phyloP scores from a whole-genome alignment of 2,797 vertebrate genomes.

The Phoeniculus purpureus region DNA sequence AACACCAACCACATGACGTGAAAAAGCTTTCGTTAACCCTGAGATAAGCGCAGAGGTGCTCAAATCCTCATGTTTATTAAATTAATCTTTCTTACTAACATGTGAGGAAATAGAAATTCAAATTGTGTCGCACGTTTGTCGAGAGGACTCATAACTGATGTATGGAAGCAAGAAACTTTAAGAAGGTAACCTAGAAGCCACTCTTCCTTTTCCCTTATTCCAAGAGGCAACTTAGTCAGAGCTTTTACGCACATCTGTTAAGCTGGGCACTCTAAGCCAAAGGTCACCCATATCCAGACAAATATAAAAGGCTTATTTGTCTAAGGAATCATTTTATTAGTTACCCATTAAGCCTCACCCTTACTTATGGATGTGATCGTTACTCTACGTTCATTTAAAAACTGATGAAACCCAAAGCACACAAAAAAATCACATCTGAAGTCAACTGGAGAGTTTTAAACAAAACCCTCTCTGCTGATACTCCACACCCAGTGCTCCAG shows the following conservation, averaged over 20 bases:
- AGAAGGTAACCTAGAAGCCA: background rate
- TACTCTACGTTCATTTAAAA: background rate
- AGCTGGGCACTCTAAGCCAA: background rate
- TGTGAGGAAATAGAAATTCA: background rate
- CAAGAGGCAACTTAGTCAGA: background rate
- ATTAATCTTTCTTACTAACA: constrained; percentile 26
- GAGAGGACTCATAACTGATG: background rate
- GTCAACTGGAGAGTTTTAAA: background rate
- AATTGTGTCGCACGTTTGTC: background rate
- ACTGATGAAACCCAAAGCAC: background rate
- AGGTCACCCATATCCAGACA: background rate
- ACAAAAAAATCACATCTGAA: background rate
- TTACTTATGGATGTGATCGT: background rate
- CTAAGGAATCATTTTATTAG: background rate
- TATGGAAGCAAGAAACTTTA: background rate
- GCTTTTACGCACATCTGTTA: background rate
- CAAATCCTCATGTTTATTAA: background rate
- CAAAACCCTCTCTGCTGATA: background rate
- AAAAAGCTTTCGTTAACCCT: background rate
- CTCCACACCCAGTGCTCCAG: background rate
- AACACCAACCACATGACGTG: background rate
- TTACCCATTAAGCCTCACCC: background rate
- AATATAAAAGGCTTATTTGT: background rate
- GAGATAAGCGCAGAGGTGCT: background rate
- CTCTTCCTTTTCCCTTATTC: background rate